phyloP scores from a whole-genome alignment of 2,888 invertebrate species.

The Oxycera nigricornis region DNA sequence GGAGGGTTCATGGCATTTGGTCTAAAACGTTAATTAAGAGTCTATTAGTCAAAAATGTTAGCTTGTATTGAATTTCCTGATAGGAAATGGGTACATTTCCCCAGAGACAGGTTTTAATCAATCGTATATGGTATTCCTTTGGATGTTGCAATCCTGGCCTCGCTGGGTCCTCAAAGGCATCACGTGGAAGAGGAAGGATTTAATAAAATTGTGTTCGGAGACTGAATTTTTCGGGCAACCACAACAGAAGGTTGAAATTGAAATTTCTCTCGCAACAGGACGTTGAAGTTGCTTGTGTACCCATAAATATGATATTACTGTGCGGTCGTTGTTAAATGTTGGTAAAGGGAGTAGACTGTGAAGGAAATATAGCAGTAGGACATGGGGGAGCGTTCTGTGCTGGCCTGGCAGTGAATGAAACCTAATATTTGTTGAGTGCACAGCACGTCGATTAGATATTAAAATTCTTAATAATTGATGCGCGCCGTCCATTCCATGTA shows the following conservation, averaged over 20 bases:
- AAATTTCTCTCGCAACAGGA: constrained; percentile 26
- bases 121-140: constrained; percentile 42
- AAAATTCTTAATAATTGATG: neutral
- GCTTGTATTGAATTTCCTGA: constrained; percentile 44
- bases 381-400: neutral
- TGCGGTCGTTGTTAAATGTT: neutral
- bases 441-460: neutral
- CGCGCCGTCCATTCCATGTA: too few species aligned
- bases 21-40: constrained; percentile 45
- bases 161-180: neutral
- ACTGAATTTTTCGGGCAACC: constrained; percentile 41
- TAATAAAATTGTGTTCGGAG: neutral
- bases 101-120: constrained; percentile 43
- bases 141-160: constrained; percentile 23
- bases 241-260: constrained; percentile 43
- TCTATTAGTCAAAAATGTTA: constrained; percentile 43
- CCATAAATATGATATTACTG: constrained; percentile 7
- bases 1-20: constrained; percentile 41
- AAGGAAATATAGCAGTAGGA: neutral
- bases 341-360: neutral
- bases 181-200: neutral
- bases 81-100: constrained; percentile 44
- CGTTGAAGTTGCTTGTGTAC: neutral
- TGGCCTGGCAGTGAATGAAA: too few species aligned
- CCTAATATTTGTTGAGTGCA: neutral